phyloP scores from a whole-genome alignment of 1,140 invertebrate species.

The Sweltsa coloradensis region DNA sequence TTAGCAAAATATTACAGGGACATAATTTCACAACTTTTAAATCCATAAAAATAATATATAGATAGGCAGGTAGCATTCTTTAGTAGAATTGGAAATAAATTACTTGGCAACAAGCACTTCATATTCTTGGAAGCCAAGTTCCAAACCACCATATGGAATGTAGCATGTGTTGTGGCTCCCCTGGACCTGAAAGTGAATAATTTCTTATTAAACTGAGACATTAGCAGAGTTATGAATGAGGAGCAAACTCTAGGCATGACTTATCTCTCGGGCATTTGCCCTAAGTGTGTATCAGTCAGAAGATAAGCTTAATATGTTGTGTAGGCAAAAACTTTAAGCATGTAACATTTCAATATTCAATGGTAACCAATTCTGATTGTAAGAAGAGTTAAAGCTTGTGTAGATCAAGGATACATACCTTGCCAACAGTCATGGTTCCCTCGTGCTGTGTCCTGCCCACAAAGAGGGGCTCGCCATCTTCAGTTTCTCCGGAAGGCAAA shows the following conservation, averaged over 20 bases:
- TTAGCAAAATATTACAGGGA: too few relatives aligned
- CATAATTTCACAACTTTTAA: too few relatives aligned
- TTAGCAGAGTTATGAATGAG: background rate
- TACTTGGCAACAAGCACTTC: constrained; percentile 47
- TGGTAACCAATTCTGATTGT: background rate
- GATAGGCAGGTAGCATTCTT: too few relatives aligned
- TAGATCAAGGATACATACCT: constrained; percentile 18
- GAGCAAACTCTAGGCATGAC: background rate
- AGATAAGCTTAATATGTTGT: background rate
- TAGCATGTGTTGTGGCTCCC: constrained; percentile 55
- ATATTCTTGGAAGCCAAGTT: constrained; percentile 58
- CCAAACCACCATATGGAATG: constrained; percentile 55
- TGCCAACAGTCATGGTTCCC: constrained; percentile 24
- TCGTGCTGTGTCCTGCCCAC: constrained; percentile 25
- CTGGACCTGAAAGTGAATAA: constrained; percentile 41
- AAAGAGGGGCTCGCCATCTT: constrained; percentile 56
- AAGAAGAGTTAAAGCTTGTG: background rate
- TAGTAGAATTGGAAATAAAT: background rate
- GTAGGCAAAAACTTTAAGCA: background rate
- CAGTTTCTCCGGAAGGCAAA: constrained; percentile 54
- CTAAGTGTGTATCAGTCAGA: background rate
- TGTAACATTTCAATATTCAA: too few relatives aligned
- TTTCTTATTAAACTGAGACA: background rate
- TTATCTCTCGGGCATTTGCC: background rate
- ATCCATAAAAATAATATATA: too few relatives aligned